Evolutionary conservation across 2,888 invertebrate genomes (phyloP).

Genomic region (Rutpela maculata): DNA sequence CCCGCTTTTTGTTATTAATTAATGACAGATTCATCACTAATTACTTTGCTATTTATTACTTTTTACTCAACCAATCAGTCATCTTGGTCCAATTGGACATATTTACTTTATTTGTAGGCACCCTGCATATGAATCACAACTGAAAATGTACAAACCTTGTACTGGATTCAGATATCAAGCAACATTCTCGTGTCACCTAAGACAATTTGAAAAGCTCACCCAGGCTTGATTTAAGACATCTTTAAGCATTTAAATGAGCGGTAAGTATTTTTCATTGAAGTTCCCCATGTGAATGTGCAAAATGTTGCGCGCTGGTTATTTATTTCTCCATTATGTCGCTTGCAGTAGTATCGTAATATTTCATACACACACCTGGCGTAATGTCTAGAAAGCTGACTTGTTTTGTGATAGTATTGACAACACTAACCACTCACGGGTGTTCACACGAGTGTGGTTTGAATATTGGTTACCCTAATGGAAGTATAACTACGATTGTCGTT

Average conservation of each 20-base stretch:
- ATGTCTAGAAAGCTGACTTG: neutral
- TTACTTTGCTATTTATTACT: too few relatives aligned
- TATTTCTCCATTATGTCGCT: slow-evolving; percentile 29
- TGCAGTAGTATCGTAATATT: slow-evolving; percentile 2
- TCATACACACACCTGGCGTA: slow-evolving; percentile 21
- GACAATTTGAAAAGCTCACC: slow-evolving; percentile 9
- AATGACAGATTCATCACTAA: too few relatives aligned
- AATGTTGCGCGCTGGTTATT: slow-evolving; percentile 27
- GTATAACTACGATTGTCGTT: too few relatives aligned
- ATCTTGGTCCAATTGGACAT: too few relatives aligned
- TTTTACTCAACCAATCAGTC: too few relatives aligned
- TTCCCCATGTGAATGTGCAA: slow-evolving; percentile 7
- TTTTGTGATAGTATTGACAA: neutral
- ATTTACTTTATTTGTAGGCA: too few relatives aligned
- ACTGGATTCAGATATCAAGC: slow-evolving; percentile 3
- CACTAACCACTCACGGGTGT: neutral
- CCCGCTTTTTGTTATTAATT: too few relatives aligned
- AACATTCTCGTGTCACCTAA: neutral
- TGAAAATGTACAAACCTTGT: neutral
- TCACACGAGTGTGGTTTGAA: too few relatives aligned
- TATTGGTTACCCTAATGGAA: too few relatives aligned
- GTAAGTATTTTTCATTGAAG: slow-evolving; percentile 25
- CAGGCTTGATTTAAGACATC: slow-evolving; percentile 11
- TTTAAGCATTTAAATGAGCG: slow-evolving; percentile 19
- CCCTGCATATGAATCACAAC: too few relatives aligned